phyloP scores from a whole-genome alignment of 2,797 vertebrate species.

The Pyrocephalus nanus region DNA sequence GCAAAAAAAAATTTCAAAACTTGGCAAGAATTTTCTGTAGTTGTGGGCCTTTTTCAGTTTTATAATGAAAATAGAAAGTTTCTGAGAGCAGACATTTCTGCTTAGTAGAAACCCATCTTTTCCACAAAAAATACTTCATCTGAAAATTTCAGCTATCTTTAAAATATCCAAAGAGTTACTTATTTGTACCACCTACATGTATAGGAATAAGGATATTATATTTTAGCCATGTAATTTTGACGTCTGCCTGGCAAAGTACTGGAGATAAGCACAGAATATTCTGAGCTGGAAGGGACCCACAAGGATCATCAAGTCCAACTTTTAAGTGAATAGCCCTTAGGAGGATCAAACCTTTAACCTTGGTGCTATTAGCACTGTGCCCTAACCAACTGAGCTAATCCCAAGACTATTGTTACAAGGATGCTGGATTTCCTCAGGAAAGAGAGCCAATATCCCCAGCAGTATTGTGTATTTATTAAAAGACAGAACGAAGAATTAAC shows the following conservation, averaged over 20 bases:
- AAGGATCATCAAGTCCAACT: background rate
- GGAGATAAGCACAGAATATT: background rate
- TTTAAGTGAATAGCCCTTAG: background rate
- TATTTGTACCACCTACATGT: background rate
- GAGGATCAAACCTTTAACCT: background rate
- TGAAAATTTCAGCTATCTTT: background rate
- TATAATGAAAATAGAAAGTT: background rate
- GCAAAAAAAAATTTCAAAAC: background rate
- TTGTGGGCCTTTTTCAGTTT: background rate
- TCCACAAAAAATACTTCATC: background rate
- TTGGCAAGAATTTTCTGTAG: background rate
- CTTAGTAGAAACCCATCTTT: background rate
- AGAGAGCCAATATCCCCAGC: conserved; percentile 28
- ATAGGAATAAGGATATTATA: background rate
- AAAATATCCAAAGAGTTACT: background rate
- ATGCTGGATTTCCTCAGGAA: conserved; percentile 54
- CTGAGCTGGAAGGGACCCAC: background rate
- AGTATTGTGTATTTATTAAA: conserved; percentile 28
- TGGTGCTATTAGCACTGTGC: background rate
- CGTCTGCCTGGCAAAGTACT: background rate
- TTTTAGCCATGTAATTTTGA: background rate
- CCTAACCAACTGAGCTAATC: background rate
- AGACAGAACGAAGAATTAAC: background rate
- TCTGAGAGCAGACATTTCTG: background rate
- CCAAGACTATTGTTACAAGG: background rate